Evolutionary conservation across 2,797 vertebrate species (phyloP), one percentile per base, ranked within the genome.

Genomic region (Sebastes kiyomatsui): DNA sequence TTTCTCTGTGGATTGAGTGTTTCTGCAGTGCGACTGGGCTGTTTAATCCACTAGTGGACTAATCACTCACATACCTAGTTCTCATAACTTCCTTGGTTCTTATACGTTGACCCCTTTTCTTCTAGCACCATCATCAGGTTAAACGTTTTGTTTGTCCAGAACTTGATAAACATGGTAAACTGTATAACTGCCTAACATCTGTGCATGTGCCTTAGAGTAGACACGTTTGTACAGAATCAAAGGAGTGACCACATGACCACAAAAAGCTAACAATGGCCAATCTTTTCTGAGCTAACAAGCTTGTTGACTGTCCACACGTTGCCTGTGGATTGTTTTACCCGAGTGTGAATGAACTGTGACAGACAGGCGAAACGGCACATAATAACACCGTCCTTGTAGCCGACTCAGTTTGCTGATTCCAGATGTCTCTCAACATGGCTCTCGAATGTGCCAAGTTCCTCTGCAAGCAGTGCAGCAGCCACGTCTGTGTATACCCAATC

Each of bases 391-490:
- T 61, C 66, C 49, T 52, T 25, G 46, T 22, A 60, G 67, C 32
- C n/a, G 35, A 75, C 49, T 83, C 72, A 55, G 58, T 81, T 71
- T 68, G 67, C 35, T 32, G 28, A 61, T 32, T 61, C 70, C 74
- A 80, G 79, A 88, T 86, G 77, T 83, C 85, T 83, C 77, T 85
- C 82, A 75, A 71, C 84, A 75, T 6, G 69, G 25, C 23, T 64
- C 55, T 84, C 1, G 2, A 79, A 79, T 56, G 72, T 82, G 79
- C 74, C 82, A 89, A 61, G 90, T 90, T 87, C 86, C 77, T 90
- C 22, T 32, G 66, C 84, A 72, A 74, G 77, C 71, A 72, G 32
- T 52, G 70, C 66, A 85, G 71, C 84, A 76, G 60, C 30, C 66
- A 61, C 54, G 59, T 70, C 79, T 81, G 83, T 67, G 9, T 86